A percentile compares a stretch with the other conserved stretches of the same genome.
Conservation (phyloP, 2,113 vertebrate species). For the western clawed frog (Xenopus tropicalis) region DNA sequence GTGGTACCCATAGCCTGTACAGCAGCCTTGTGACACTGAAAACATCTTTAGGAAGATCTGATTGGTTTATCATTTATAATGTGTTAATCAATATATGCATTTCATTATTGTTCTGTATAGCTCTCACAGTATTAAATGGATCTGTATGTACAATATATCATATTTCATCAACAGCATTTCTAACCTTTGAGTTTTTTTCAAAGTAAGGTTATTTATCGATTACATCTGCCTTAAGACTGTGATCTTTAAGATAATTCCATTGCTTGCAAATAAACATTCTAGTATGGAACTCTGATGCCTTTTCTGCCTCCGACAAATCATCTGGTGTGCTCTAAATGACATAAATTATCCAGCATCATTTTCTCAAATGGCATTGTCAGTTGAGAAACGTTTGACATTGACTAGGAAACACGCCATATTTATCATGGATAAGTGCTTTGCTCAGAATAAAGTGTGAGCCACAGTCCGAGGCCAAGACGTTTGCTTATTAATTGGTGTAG, state of each 20-base stretch:
- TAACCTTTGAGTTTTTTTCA: neutral
- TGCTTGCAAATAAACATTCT: neutral
- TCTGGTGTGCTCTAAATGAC: neutral
- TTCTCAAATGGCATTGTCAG: conserved; percentile 55
- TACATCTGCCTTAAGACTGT: neutral
- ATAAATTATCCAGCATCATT: conserved; percentile 50
- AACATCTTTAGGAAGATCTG: too few relatives aligned
- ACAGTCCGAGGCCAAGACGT: conserved; percentile 44
- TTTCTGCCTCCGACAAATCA: neutral
- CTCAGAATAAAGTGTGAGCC: conserved; percentile 45
- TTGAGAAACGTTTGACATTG: conserved; percentile 51
- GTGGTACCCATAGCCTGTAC: too few relatives aligned
- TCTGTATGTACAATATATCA: too few relatives aligned
- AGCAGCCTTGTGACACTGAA: too few relatives aligned
- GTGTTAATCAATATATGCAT: too few relatives aligned
- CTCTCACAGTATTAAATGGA: too few relatives aligned
- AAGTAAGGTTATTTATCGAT: too few relatives aligned
- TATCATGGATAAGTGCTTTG: conserved; percentile 57
- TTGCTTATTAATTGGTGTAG: conserved; percentile 52
- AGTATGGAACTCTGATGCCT: neutral
- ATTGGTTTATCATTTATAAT: too few relatives aligned
- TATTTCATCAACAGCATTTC: too few relatives aligned
- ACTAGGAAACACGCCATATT: conserved; percentile 46
- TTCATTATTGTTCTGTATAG: too few relatives aligned
- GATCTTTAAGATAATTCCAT: neutral